Evolutionary conservation across 2,797 vertebrate species (phyloP).

Genomic region (Coilia nasus): DNA sequence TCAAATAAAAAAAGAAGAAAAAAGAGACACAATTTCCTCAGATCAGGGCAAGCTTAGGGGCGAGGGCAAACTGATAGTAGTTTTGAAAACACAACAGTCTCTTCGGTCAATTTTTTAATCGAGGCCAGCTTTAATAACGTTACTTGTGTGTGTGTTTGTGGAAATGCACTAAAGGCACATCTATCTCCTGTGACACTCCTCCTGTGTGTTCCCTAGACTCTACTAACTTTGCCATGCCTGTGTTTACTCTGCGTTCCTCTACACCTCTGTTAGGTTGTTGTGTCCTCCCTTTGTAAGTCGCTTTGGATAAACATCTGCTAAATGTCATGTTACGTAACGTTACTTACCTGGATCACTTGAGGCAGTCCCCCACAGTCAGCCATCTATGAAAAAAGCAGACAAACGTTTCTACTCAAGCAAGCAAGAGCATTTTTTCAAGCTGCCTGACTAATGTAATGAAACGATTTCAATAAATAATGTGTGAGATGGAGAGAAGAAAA

Average conservation of each 20-base stretch:
- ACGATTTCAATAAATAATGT: background rate
- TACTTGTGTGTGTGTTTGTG: too few species aligned
- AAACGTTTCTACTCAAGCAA: background rate
- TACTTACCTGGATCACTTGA: slow-evolving; percentile 91
- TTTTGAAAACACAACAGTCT: background rate
- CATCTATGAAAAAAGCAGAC: slow-evolving; percentile 81
- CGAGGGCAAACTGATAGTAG: background rate
- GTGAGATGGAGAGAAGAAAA: background rate
- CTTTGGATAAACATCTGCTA: too few species aligned
- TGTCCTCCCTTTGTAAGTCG: too few species aligned
- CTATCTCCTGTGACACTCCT: too few species aligned
- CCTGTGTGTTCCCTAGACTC: too few species aligned
- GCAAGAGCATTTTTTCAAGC: background rate
- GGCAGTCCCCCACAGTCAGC: slow-evolving; percentile 94
- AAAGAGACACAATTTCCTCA: background rate
- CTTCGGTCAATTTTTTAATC: background rate
- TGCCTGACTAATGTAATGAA: background rate
- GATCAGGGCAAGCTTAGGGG: background rate
- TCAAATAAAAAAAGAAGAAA: slow-evolving; percentile 34
- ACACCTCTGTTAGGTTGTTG: too few species aligned
- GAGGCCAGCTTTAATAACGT: too few species aligned
- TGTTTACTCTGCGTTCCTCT: too few species aligned
- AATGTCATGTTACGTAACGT: background rate
- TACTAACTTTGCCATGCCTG: too few species aligned
- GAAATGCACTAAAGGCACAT: too few species aligned